phyloP scores from a whole-genome alignment of 2,888 invertebrate species.

The Clistopyga incitator region DNA sequence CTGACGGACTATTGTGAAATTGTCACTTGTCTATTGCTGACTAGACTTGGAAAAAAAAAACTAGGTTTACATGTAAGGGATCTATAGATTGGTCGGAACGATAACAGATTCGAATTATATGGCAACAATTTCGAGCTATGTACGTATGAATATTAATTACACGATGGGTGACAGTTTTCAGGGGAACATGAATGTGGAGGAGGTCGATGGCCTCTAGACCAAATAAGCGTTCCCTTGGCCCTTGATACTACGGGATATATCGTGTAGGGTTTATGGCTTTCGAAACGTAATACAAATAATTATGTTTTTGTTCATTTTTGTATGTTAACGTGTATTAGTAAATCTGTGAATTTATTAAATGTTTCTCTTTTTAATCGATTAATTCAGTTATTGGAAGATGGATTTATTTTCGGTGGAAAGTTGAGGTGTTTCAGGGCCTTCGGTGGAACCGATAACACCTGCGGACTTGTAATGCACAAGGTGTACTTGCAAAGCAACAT shows the following conservation, averaged over 20 bases:
- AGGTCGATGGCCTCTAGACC: conserved; percentile 74
- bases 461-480: conserved; percentile 23
- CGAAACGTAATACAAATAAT: not conserved
- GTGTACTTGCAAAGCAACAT: conserved; percentile 64
- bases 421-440: not conserved
- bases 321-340: not conserved
- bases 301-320: not conserved
- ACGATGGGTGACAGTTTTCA: conserved; percentile 81
- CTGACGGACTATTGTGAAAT: not conserved
- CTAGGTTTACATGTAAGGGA: not conserved
- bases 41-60: not conserved
- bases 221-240: conserved; percentile 75
- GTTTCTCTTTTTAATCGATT: not conserved
- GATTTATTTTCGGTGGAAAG: not conserved
- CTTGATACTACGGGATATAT: conserved; percentile 49
- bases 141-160: conserved; percentile 84
- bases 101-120: conserved; percentile 20
- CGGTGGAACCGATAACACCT: no score
- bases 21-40: not conserved
- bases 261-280: conserved; percentile 12
- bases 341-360: not conserved
- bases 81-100: not conserved
- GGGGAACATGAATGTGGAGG: conserved; percentile 77
- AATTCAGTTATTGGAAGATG: not conserved
- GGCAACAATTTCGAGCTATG: conserved; percentile 31